Conservation (phyloP, 2,113 vertebrate species). For the Aptenodytes forsteri region DNA sequence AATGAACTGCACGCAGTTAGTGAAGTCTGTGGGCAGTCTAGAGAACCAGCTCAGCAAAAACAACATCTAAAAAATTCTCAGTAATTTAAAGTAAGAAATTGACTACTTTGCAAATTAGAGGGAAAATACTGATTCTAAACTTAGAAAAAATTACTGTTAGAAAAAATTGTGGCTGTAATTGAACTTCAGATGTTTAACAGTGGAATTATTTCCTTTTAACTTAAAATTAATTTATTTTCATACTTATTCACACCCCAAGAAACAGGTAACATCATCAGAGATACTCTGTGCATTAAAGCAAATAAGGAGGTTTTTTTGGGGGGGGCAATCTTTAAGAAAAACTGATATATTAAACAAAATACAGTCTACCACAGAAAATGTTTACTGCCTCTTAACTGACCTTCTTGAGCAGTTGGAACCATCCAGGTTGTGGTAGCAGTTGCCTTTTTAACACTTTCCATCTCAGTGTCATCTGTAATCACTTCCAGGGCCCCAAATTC, state of each 20-base stretch:
- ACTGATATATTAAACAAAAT: not conserved
- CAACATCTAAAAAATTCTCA: not conserved
- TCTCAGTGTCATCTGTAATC: conserved; percentile 90
- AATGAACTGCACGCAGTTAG: not conserved
- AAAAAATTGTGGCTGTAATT: not conserved
- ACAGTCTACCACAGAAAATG: not conserved
- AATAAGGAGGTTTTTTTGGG: not conserved
- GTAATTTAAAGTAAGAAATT: not conserved
- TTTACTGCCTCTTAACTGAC: conserved; percentile 47
- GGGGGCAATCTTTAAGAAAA: not conserved
- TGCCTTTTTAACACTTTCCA: conserved; percentile 85
- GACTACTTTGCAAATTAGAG: not conserved
- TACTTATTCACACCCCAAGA: not conserved
- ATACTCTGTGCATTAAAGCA: not conserved
- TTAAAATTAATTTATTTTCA: not conserved
- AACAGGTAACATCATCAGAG: not conserved
- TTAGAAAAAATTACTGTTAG: not conserved
- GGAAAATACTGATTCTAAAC: not conserved
- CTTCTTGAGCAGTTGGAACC: conserved; percentile 86
- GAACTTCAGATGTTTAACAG: not conserved
- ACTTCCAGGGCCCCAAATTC: conserved; percentile 97
- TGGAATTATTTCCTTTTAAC: not conserved
- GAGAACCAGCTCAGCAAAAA: not conserved
- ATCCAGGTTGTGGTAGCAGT: conserved; percentile 88
- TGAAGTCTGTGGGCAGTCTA: not conserved